These are phyloP conservation scores for Pygoscelis antarcticus DNA, from an alignment of 2,113 vertebrate species.

Conservation along the genomic window DNA sequence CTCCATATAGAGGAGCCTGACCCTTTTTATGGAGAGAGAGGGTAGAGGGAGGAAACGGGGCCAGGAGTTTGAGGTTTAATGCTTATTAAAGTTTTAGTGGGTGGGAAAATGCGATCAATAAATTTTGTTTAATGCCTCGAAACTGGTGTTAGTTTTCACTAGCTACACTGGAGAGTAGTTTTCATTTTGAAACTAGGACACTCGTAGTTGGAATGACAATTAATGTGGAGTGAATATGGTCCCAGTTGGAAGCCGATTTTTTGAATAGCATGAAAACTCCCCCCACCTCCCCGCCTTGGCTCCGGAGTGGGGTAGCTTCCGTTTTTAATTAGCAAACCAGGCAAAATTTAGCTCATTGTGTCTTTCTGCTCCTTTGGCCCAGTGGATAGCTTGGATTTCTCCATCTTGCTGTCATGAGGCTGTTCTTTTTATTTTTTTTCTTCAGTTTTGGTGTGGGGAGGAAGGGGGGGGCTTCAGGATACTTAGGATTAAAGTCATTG, in stretches of 20 bases:
- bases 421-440: conserved; percentile 17
- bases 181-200: conserved; percentile 88
- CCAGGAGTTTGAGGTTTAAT: conserved; percentile 59
- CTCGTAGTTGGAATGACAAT: conserved; percentile 93
- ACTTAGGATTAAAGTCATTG: conserved; percentile 83
- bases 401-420: conserved; percentile 54
- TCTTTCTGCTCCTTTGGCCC: conserved; percentile 59
- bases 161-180: conserved; percentile 52
- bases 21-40: conserved; percentile 47
- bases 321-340: conserved; percentile 71
- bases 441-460: conserved; percentile 48
- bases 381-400: conserved; percentile 51
- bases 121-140: conserved; percentile 62
- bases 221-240: conserved; percentile 77
- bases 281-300: conserved; percentile 51
- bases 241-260: conserved; percentile 72
- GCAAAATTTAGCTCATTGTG: conserved; percentile 71
- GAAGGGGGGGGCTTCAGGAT: conserved; percentile 75
- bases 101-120: conserved; percentile 63
- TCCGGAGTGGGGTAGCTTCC: conserved; percentile 60
- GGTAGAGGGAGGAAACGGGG: neutral
- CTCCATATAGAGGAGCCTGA: conserved; percentile 54
- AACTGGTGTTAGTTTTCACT: conserved; percentile 57
- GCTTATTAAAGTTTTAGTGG: conserved; percentile 66
- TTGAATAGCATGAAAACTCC: conserved; percentile 65